Evolutionary conservation across 30 jellyfish, hydroid and myxozoan species (phyloP), one percentile per base, ranked within the genome.

Genomic region (Turritopsis dohrnii): DNA sequence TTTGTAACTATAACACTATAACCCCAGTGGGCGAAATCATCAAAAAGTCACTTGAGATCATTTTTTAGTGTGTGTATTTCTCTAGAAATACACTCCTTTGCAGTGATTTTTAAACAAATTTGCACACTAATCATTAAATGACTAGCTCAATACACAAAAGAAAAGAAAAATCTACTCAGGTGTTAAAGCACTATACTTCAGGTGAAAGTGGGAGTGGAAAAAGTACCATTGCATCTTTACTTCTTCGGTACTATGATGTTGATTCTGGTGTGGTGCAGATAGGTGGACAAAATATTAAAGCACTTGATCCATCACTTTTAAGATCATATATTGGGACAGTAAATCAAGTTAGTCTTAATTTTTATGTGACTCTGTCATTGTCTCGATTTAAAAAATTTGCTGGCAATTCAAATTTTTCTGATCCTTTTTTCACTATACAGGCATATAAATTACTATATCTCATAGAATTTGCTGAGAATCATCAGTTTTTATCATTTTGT

Each of bases 181-280:
- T 21, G 73, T 60, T 60, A 22, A 41, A 41, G 52, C 23, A 16
- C 0, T 0, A 23, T 65, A 1, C 1, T 82, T 18, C 66, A 82
- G 89, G 99, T 69, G 97, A 96, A 22, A 94, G 99, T 83, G 99
- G 99, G 1, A 90, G 97, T 26, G 99, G 99, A 26, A 94, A 94
- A 79, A 94, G 97, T 53, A 94, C 99, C 21, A 71, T 94, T 41
- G 99, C 97, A 71, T 89, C 99, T 17, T 88, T 94, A 65, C 82
- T 94, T 28, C 75, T 94, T 17, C 88, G 99, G 8, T 82, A 84
- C 54, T 94, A 94, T 82, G 97, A 94, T 80, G 95, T 96, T 19
- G 89, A 89, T 71, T 77, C 88, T 52, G 99, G 99, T 9, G 79
- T 72, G 25, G 83, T 94, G 23, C 29, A 69, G 4, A 75, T 94